Evolutionary conservation across 1,140 invertebrate genomes (phyloP), one percentile per base, ranked within the genome.

Genomic region (Cotesia glomerata): DNA sequence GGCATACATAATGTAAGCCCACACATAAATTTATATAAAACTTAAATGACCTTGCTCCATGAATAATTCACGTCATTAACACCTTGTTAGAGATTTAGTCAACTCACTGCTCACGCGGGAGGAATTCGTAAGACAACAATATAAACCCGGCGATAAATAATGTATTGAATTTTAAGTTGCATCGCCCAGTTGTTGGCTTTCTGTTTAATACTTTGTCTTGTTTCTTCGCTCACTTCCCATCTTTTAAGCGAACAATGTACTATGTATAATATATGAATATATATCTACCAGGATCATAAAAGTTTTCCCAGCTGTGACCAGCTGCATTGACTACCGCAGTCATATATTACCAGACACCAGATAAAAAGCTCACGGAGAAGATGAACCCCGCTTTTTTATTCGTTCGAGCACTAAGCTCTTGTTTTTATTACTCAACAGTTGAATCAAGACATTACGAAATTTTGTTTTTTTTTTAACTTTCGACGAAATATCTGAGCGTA

Each of bases 261-360:
- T 26, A 26, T 26, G 26, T 26, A 26, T 2, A 26, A 26, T 26
- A 26, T 26, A 26, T 26, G 26, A 26, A 45, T 9, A 45, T 9
- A 45, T 45, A 45, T 45, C 8, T 18, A 18, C 14, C 18, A 18
- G 16, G 18, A 58, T 58, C 16, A 34, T 58, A 58, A 58, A 58
- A 58, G 56, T 18, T 58, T 58, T 18, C 14, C 56, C 59, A 62
- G 59, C 59, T 62, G 59, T n/a, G 59, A 62, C 59, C 59, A 62
- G 59, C 59, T 62, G 59, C 59, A 62, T 13, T 62, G 59, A 62
- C 4, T 58, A 58, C 56, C 18, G 56, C 56, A 58, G 56, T 58
- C 56, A 58, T 58, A 18, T 58, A 58, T 58, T 58, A 11, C 16
- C 16, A 16, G n/a, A 58, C 14, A 58, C 14, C 18, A 18, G 18